Percentiles rank a stretch among this genome's conserved stretches.
Evolutionary conservation across 2,888 invertebrate species (phyloP).

Genomic region (Periphyllus acericola): DNA sequence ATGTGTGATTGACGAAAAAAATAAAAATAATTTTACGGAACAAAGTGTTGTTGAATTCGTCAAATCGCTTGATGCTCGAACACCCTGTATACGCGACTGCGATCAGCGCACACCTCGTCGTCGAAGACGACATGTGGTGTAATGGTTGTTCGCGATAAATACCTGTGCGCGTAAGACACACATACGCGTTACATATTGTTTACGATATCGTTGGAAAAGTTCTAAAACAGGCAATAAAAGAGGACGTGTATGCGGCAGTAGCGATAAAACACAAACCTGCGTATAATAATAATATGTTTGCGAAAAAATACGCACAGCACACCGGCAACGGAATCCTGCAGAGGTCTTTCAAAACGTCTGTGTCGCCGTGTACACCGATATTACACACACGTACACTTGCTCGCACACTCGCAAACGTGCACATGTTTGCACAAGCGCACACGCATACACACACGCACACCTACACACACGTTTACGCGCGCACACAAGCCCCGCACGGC

Average conservation of each 20-base stretch:
- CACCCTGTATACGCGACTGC: not conserved
- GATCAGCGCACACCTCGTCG: not conserved
- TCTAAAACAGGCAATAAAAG: slow-evolving; percentile 45
- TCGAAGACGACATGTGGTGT: not conserved
- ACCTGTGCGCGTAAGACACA: not conserved
- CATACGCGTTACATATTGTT: slow-evolving; percentile 12
- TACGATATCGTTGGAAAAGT: slow-evolving; percentile 39
- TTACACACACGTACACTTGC: not conserved
- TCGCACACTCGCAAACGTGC: not conserved
- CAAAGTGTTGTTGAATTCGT: too few species aligned
- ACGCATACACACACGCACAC: not conserved
- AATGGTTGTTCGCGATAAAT: slow-evolving; percentile 29
- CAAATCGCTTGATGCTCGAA: not conserved
- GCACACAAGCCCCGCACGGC: not conserved
- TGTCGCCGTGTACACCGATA: not conserved
- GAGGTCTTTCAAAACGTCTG: slow-evolving; percentile 18
- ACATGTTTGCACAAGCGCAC: not conserved
- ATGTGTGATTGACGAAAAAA: too few species aligned
- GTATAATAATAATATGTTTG: not conserved
- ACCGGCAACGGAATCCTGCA: not conserved
- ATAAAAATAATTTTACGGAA: too few species aligned
- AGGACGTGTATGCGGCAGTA: slow-evolving; percentile 13
- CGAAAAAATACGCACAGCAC: slow-evolving; percentile 21
- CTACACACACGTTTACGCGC: not conserved
- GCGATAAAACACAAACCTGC: slow-evolving; percentile 39